phyloP scores from a whole-genome alignment of 2,797 vertebrate genomes.

The Aplochiton taeniatus region DNA sequence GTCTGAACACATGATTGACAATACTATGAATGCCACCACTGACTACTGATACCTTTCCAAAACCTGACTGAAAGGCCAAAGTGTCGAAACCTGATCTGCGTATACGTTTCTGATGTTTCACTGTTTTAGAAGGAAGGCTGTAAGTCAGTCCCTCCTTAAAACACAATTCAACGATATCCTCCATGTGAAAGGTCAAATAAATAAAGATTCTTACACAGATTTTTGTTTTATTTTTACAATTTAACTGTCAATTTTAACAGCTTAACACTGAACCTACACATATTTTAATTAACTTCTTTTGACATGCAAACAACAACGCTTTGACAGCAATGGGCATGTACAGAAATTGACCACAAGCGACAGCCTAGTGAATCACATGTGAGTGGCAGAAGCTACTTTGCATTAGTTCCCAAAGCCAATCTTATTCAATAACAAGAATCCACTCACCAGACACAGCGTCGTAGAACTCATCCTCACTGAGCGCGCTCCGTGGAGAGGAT shows the following conservation, averaged over 20 bases:
- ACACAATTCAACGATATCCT: too few species aligned
- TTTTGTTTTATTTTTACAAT: too few species aligned
- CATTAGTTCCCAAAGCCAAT: neutral
- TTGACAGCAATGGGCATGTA: too few species aligned
- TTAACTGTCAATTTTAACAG: too few species aligned
- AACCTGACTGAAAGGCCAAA: neutral
- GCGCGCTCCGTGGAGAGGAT: constrained; percentile 84
- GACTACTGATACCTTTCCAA: constrained; percentile 34
- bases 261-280: too few species aligned
- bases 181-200: too few species aligned
- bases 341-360: too few species aligned
- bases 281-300: too few species aligned
- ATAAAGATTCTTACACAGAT: too few species aligned
- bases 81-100: constrained; percentile 78
- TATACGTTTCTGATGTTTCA: constrained; percentile 17
- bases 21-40: constrained; percentile 5
- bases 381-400: constrained; percentile 35
- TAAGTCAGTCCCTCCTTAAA: neutral
- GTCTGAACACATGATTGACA: constrained; percentile 19
- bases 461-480: constrained; percentile 95
- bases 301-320: too few species aligned
- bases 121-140: neutral
- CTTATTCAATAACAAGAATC: constrained; percentile 9
- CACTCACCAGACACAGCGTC: constrained; percentile 93
- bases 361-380: neutral